Percentiles rank a stretch among this genome's conserved stretches.
Conservation (phyloP, 2,888 invertebrate genomes). For the Cistogaster globosa region DNA sequence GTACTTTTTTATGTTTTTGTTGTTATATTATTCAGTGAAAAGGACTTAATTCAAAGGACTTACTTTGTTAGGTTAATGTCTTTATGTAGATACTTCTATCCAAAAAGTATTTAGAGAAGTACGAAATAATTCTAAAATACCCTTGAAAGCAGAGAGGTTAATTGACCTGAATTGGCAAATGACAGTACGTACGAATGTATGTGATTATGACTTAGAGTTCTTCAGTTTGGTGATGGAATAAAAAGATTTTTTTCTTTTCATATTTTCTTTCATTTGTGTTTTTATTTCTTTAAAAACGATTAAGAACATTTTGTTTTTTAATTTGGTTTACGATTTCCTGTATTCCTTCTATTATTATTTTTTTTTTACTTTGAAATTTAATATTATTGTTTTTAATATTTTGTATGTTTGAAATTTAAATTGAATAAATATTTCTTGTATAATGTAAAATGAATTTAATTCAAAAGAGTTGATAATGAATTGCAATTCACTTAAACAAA, state of each 20-base stretch:
- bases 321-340: constrained; percentile 9
- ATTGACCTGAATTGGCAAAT: too few species aligned
- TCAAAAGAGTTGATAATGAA: too few species aligned
- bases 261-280: neutral
- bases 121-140: neutral
- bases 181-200: too few species aligned
- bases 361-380: constrained; percentile 1
- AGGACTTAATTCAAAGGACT: neutral
- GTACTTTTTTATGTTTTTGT: neutral
- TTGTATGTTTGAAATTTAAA: too few species aligned
- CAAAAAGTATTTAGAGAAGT: neutral
- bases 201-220: neutral
- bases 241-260: neutral
- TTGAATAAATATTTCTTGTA: too few species aligned
- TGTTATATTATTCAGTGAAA: neutral
- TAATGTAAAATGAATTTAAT: too few species aligned
- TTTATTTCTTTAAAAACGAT: neutral
- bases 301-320: neutral
- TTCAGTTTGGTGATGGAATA: neutral
- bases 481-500: too few species aligned
- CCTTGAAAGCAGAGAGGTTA: neutral
- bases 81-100: neutral
- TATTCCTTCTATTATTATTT: neutral
- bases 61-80: neutral
- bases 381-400: neutral